A percentile compares a stretch with the other conserved stretches of the same genome.
Conservation (phyloP, 2,797 vertebrate genomes). For the Champsocephalus gunnari region DNA sequence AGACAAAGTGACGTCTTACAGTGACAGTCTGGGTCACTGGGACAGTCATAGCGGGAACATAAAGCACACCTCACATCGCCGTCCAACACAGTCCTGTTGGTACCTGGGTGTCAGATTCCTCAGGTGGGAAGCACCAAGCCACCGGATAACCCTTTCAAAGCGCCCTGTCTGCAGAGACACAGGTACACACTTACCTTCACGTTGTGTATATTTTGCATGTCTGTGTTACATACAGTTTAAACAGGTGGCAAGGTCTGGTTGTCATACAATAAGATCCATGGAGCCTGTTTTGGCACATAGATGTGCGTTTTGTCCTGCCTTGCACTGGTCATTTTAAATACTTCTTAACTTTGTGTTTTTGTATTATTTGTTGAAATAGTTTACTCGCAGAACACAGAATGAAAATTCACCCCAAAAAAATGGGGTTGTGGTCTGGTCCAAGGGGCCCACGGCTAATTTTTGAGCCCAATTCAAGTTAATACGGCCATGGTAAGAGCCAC, state of each 20-base stretch:
- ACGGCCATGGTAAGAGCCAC: background rate
- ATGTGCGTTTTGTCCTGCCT: background rate
- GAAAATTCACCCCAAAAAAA: background rate
- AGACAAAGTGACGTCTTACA: constrained; percentile 11
- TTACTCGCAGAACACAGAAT: constrained; percentile 1
- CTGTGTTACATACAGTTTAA: constrained; percentile 10
- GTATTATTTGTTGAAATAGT: background rate
- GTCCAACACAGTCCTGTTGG: constrained; percentile 53
- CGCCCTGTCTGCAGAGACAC: constrained; percentile 15
- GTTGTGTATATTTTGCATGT: constrained; percentile 11
- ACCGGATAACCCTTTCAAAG: constrained; percentile 51
- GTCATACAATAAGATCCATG: background rate
- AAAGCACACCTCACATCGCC: constrained; percentile 37
- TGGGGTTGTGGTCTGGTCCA: background rate
- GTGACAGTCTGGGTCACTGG: constrained; percentile 14
- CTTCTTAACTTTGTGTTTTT: background rate
- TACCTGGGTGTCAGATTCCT: constrained; percentile 76
- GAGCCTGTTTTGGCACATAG: too few species aligned
- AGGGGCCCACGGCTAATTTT: background rate
- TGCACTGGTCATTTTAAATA: background rate
- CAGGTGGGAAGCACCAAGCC: constrained; percentile 50
- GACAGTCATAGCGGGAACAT: constrained; percentile 4
- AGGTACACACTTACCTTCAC: background rate
- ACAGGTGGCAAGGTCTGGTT: background rate
- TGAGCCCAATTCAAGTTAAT: background rate